Base-by-base conservation (phyloP, 2,888 invertebrate species). In the Nemotelus nigrinus region DNA sequence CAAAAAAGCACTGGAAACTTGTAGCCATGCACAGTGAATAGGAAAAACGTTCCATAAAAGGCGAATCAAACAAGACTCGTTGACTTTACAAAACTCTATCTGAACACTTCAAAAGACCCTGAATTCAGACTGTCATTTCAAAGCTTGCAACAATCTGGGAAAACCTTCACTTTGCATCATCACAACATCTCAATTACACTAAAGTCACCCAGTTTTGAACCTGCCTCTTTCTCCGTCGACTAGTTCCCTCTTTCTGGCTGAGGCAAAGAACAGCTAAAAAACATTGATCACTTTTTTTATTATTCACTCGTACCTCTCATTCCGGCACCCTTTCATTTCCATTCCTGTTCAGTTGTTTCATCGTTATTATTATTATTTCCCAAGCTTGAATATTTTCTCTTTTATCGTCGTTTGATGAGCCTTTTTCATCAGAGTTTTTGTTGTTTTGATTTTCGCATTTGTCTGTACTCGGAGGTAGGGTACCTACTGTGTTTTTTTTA, bases 321-420 rank as follows among this genome's bases (percentile, higher is more conserved):
- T 43, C 63, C 63, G 25, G 25, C 25, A 25, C 25, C 25, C 25
- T 25, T 25, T 25, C 25, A 25, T 44, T 44, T 25, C 45, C 8
- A 44, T 6, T 50, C 50, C 67, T 47, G 8, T 45, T 25, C 25
- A 8, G 55, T 71, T 39, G 43, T 10, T 70, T 70, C 70, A 70
- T 70, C 39, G 43, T 70, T 53, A 70, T 70, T 70, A 47, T 70
- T 70, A 70, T 70, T 70, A 55, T 67, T 67, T 44, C 43, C 43
- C 53, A 70, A 43, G 47, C 53, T 55, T 53, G 65, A 65, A 65
- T 65, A 65, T 55, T 70, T 53, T 60, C 63, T 48, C 60, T 74
- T 74, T 74, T 74, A 74, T 60, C n/a, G 74, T 74, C 74, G 74
- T 74, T 74, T 74, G 74, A 74, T 74, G 60, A 74, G 74, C 74